These are phyloP conservation scores for Serilophus lunatus DNA, from an alignment of 2,113 vertebrate species.

Conservation along the genomic window DNA sequence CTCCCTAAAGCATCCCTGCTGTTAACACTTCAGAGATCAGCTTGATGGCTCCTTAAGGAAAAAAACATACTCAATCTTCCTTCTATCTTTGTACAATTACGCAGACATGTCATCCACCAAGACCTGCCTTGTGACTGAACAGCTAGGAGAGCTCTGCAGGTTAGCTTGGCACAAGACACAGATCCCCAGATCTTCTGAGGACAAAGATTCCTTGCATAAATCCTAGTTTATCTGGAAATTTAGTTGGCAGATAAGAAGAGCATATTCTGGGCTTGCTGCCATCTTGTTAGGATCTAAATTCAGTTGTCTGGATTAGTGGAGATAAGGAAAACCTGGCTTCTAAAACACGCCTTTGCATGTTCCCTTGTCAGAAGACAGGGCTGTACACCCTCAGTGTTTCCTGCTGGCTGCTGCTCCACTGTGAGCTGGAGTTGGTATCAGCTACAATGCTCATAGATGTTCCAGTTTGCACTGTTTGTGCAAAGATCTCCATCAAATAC, in stretches of 20 bases:
- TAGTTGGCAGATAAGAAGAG: not conserved
- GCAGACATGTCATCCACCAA: not conserved
- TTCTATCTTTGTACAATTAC: not conserved
- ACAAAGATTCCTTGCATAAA: conserved; percentile 24
- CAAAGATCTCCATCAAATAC: not conserved
- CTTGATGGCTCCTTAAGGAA: not conserved
- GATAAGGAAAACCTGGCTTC: not conserved
- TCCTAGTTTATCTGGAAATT: not conserved
- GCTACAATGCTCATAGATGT: not conserved
- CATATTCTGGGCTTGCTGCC: conserved; percentile 39
- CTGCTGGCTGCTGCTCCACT: not conserved
- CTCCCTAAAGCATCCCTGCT: not conserved
- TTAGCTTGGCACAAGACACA: not conserved
- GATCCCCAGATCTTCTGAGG: not conserved
- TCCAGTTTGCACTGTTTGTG: not conserved
- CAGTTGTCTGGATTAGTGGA: not conserved
- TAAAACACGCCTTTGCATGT: not conserved
- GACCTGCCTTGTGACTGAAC: not conserved
- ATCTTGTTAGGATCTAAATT: conserved; percentile 9
- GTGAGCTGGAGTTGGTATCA: not conserved
- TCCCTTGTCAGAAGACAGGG: not conserved
- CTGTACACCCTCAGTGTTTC: not conserved
- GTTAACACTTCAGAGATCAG: not conserved
- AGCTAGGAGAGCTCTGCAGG: not conserved
- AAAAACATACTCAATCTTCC: not conserved